phyloP scores from a whole-genome alignment of 2,113 vertebrate genomes.

The rat (Rattus norvegicus) region GRCr8 NC_086031.1:56942001-56942500 shows the following conservation, averaged over 20 bases:
- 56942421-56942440: background rate
- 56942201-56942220: background rate
- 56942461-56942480: background rate
- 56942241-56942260: background rate
- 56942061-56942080: background rate
- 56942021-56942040: background rate
- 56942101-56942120: background rate
- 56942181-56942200: background rate
- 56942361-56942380: background rate
- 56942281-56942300: background rate
- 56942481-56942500: background rate
- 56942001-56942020: background rate
- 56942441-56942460: background rate
- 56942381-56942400: background rate
- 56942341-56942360: background rate
- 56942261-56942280: background rate
- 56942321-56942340: background rate
- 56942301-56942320: background rate
- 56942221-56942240: background rate
- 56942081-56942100: background rate
- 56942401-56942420: constrained; percentile 6
- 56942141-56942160: background rate
- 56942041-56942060: background rate
- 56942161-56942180: background rate
- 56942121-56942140: background rate